These are phyloP conservation scores for Pan paniscus DNA, from an alignment of 2,113 vertebrate genomes.

Conservation along the genomic window DNA sequence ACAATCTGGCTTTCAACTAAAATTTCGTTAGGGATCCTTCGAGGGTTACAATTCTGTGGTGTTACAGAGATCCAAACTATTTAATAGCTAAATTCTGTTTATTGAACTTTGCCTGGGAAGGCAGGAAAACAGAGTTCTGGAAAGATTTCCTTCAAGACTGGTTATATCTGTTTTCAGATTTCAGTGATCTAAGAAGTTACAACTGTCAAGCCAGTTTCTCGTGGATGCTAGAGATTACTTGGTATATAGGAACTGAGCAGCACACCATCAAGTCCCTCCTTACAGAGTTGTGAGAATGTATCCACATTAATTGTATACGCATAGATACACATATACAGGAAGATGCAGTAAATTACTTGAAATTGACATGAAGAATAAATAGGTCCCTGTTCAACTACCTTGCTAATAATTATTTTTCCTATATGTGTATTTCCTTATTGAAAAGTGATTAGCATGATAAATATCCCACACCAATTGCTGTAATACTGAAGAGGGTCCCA, in stretches of 20 bases:
- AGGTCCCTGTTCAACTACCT: neutral
- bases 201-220: neutral
- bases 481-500: neutral
- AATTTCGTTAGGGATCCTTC: neutral
- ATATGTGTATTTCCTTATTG: neutral
- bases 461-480: neutral
- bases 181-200: neutral
- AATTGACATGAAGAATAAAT: neutral
- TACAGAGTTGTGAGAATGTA: neutral
- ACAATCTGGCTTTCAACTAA: neutral
- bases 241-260: neutral
- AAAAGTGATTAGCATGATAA: neutral
- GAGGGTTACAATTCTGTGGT: neutral
- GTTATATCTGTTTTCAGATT: neutral
- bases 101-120: neutral
- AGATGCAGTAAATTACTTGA: neutral
- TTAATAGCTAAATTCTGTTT: neutral
- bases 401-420: neutral
- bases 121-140: neutral
- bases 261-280: neutral
- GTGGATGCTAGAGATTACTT: neutral
- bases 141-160: neutral
- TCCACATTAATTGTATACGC: neutral
- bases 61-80: neutral
- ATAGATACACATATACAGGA: neutral